phyloP scores from a whole-genome alignment of 2,113 vertebrate genomes.

The Sprattus sprattus region DNA sequence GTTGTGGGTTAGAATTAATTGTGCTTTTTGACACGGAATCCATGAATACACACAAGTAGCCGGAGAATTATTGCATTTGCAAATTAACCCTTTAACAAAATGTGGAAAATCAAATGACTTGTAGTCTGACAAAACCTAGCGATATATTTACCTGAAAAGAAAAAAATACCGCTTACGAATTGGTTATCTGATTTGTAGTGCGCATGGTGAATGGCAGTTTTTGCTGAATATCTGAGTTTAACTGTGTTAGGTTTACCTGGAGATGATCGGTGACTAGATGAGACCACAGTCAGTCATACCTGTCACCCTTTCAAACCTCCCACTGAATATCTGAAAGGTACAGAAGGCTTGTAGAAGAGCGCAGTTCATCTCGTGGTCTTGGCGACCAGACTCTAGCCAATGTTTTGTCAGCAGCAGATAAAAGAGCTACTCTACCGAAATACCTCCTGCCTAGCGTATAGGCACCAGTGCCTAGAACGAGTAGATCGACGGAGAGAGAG shows the following conservation, averaged over 20 bases:
- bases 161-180: background rate
- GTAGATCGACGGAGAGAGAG: background rate
- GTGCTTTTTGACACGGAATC: background rate
- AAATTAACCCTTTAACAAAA: background rate
- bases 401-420: background rate
- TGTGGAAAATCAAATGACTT: background rate
- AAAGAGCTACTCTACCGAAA: background rate
- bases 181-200: background rate
- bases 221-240: background rate
- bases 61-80: background rate
- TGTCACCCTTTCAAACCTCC: slow-evolving; percentile 23
- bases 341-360: background rate
- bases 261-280: background rate
- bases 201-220: background rate
- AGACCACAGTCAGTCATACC: background rate
- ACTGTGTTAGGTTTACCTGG: background rate
- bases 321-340: slow-evolving; percentile 20
- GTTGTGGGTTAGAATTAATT: background rate
- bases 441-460: background rate
- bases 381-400: slow-evolving; percentile 14
- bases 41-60: background rate
- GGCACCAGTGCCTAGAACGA: background rate
- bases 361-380: slow-evolving; percentile 19
- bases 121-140: background rate
- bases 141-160: background rate